Base-by-base conservation (phyloP, 1,140 invertebrate species). In the Drosophila bifasciata region DNA sequence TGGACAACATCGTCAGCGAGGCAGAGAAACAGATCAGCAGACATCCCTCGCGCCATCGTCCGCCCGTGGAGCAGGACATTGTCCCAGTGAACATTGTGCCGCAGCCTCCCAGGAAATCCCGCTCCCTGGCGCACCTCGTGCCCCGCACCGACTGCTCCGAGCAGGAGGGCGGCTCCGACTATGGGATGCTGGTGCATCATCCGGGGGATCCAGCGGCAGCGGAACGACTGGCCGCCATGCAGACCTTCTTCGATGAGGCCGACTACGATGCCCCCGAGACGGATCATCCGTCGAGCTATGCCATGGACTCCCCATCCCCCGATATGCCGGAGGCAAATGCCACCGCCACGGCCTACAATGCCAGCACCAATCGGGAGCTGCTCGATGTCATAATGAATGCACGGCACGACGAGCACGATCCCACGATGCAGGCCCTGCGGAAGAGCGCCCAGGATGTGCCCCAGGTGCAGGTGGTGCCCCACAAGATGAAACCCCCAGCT, bases 1-100 rank as follows among this genome's bases (percentile, higher is more conserved):
- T 97, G 25, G 93, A 95, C 72, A 97, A 96, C 73, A 96, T 97
- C 51, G 95, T 97, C 0, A 97, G 96, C 84, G 95, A 97, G 61
- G 96, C 96, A 0, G 96, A 97, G 92, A 94, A 94, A 1, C 95
- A 96, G 79, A 95, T 74, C 8, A 74, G 68, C 16, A 72, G 60
- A 5, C 80, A 86, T 77, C 93, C 56, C 43, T 16, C 67, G 16
- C 56, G 49, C 0, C 72, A 76, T 41, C 59, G 69, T 9, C 7
- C 61, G 7, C 49, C 39, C 1, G 46, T 68, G 39, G 94, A 95
- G 79, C 84, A 92, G 52, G 93, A 94, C 68, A 95, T 95, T 39
- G 92, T 95, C 41, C 94, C 94, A 3, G 93, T 92, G 0, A 94
- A 94, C 79, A 93, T 95, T 58, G 84, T 94, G 9, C 94, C 94